Evolutionary conservation across 2,113 vertebrate genomes (phyloP).

Genomic region (Daubentonia madagascariensis): DNA sequence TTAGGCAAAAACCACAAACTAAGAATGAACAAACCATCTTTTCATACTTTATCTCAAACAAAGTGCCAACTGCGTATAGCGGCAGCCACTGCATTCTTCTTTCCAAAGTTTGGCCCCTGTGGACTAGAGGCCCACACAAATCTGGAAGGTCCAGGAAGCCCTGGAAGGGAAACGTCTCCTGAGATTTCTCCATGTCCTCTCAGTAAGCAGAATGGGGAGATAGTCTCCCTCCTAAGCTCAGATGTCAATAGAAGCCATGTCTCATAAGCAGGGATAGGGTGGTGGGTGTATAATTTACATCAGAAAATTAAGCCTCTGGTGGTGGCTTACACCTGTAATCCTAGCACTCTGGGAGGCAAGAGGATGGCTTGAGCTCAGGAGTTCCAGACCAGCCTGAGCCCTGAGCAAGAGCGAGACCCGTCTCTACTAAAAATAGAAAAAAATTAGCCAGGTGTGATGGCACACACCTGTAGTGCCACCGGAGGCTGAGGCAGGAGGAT

Average conservation of each 20-base stretch:
- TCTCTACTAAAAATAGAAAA: no score
- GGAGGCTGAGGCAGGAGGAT: no score
- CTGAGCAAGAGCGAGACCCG: no score
- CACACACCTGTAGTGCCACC: no score
- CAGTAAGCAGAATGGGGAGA: neutral
- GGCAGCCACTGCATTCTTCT: neutral
- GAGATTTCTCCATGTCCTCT: neutral
- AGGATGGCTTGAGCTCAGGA: no score
- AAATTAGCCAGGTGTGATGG: no score
- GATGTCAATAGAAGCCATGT: neutral
- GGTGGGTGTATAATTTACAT: neutral
- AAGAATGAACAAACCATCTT: neutral
- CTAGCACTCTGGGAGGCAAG: no score
- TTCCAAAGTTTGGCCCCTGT: neutral
- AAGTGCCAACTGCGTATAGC: neutral
- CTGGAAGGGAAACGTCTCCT: neutral
- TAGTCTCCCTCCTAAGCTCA: neutral
- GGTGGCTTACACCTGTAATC: no score
- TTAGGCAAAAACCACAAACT: neutral
- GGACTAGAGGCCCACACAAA: neutral
- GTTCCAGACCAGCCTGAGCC: no score
- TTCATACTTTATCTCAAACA: neutral
- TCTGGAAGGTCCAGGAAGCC: neutral
- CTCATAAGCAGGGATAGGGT: neutral
- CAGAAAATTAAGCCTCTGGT: neutral